phyloP scores from a whole-genome alignment of 1,140 invertebrate species.

The Hylyphantes graminicola region DNA sequence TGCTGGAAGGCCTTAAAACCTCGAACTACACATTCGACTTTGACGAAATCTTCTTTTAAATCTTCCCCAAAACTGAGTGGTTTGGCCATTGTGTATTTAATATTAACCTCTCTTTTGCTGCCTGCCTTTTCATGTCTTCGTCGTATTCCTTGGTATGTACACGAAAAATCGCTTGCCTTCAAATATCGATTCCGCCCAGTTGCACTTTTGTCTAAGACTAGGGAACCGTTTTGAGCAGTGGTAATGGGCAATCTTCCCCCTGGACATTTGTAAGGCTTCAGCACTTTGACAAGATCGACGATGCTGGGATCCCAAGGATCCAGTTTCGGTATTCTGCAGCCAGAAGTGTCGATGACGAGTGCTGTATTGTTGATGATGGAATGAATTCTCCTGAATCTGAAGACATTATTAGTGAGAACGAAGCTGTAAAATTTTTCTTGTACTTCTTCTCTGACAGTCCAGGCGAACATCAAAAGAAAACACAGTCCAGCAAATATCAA shows the following conservation, averaged over 20 bases:
- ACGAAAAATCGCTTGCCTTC: neutral
- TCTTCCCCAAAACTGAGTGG: neutral
- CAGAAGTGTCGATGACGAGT: slow-evolving; percentile 71
- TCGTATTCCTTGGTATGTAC: neutral
- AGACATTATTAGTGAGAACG: no score
- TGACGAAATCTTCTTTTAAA: neutral
- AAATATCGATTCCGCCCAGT: neutral
- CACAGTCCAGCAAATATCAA: no score
- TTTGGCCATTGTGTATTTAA: neutral
- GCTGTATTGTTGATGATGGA: neutral
- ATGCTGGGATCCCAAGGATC: slow-evolving; percentile 79
- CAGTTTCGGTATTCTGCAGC: slow-evolving; percentile 83
- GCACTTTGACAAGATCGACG: slow-evolving; percentile 52
- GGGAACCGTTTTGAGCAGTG: neutral
- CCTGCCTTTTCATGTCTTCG: neutral
- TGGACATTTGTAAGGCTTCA: neutral
- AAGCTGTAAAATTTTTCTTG: no score
- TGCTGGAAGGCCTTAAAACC: slow-evolving; percentile 1
- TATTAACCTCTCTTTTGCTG: neutral
- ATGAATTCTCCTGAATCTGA: no score
- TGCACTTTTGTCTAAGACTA: neutral
- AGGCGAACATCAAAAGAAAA: no score
- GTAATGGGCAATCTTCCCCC: neutral
- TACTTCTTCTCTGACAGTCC: no score
- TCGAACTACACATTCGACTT: slow-evolving; percentile 1